These are phyloP conservation scores for Panthera leo DNA, from an alignment of 2,113 vertebrate genomes.

Conservation along the genomic window DNA sequence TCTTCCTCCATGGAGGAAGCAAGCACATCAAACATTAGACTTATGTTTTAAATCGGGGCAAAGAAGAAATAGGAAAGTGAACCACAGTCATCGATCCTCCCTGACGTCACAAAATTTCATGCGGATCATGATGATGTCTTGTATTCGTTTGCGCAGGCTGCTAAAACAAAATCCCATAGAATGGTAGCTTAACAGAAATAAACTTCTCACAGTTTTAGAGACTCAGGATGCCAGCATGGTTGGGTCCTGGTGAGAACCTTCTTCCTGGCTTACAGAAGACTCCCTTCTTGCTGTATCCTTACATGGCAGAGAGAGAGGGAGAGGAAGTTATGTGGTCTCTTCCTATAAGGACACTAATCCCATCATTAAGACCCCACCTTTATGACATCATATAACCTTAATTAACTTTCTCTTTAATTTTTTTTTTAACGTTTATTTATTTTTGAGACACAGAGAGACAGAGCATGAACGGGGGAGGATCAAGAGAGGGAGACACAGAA, in stretches of 20 bases:
- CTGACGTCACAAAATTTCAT: background rate
- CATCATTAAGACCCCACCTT: background rate
- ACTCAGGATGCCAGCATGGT: background rate
- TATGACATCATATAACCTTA: background rate
- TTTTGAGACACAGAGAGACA: no score
- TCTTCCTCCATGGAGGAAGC: background rate
- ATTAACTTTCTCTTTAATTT: background rate
- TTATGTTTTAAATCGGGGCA: background rate
- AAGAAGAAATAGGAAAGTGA: background rate
- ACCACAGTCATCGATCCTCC: background rate
- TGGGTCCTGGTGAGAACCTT: background rate
- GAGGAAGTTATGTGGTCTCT: background rate
- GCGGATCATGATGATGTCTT: background rate
- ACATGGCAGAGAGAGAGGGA: accelerated
- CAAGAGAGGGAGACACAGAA: no score
- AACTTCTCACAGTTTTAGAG: background rate
- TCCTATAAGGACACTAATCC: background rate
- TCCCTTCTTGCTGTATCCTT: background rate
- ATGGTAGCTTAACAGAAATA: background rate
- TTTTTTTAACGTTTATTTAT: no score
- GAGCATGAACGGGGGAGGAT: no score
- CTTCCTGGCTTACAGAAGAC: background rate
- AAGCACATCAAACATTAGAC: background rate
- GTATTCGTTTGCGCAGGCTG: background rate
- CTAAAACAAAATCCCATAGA: background rate